Evolutionary conservation across 2,888 invertebrate species (phyloP).

Genomic region (Matsumyia berberina): DNA sequence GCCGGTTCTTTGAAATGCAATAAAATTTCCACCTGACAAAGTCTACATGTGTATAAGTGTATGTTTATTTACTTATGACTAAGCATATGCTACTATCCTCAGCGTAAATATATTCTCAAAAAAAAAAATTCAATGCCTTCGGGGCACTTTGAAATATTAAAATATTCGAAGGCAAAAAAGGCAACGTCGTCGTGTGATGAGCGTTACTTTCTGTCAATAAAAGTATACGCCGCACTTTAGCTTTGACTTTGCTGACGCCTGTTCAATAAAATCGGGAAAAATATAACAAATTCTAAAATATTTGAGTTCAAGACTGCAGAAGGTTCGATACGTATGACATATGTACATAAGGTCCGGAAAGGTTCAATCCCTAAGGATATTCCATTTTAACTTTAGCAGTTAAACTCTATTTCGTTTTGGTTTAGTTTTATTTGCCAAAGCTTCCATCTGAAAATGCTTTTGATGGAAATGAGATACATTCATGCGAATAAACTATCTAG

Average conservation of each 20-base stretch:
- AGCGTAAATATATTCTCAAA: conserved; percentile 32
- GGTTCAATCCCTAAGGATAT: not conserved
- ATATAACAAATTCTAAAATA: not conserved
- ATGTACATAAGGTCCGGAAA: not conserved
- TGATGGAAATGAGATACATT: too few species aligned
- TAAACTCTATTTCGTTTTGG: not conserved
- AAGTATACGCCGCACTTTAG: not conserved
- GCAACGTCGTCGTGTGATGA: not conserved
- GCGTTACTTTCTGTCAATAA: conserved; percentile 20
- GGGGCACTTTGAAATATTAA: conserved; percentile 57
- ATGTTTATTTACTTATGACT: conserved; percentile 43
- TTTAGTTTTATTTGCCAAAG: not conserved
- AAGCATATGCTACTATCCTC: conserved; percentile 40
- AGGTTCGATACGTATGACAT: not conserved
- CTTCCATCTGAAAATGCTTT: too few species aligned
- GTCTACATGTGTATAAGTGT: conserved; percentile 5
- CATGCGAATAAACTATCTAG: too few species aligned
- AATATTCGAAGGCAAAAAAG: conserved; percentile 6
- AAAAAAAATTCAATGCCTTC: conserved; percentile 28
- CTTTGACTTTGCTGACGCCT: not conserved
- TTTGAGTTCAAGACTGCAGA: not conserved
- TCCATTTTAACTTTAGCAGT: not conserved
- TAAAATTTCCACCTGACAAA: conserved; percentile 56
- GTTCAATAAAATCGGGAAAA: not conserved
- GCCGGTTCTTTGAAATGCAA: conserved; percentile 52